Evolutionary conservation across 2,113 vertebrate genomes (phyloP), one percentile per base, ranked within the genome.

Genomic region (Stigmatopora argus): DNA sequence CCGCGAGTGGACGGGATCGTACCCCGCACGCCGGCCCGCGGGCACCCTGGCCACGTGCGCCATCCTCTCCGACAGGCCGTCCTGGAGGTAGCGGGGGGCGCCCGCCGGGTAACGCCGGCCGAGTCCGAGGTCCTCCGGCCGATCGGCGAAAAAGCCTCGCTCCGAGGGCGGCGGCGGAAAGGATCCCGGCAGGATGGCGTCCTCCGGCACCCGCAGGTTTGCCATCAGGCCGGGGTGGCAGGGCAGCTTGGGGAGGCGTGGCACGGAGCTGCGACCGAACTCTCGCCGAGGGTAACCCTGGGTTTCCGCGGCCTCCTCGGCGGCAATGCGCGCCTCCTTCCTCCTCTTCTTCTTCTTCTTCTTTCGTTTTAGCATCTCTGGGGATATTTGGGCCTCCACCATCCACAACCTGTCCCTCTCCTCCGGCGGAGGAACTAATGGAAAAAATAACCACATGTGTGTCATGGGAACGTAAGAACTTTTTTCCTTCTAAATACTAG

Each of bases 301-400:
- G n/a, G 64, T 78, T 13, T 87, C 86, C 51, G 57, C 61, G 7
- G 69, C 74, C 11, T 45, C 59, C 35, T 81, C 88, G 60, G 89
- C 86, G 0, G 23, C 0, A 1, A 79, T 23, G 7, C 72, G 0
- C 62, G 87, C 69, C 79, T 94, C 94, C 85, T 94, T 94, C 86
- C 90, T 96, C 71, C 89, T 93, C 90, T 91, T 94, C 84, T 91
- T 95, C 78, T 92, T 87, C 81, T 93, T 96, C 86, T 93, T 96
- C 82, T 90, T 96, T 71, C 92, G 92, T 78, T 96, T 93, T 75
- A 94, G 92, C 83, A 94, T 90, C 82, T 96, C 92, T 0, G 94
- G 92, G 3, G 94, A 93, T 69, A 94, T 91, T 41, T 96, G 94
- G 0, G 93, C 94, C 70, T 97, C 94, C 58, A 94, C 94, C 88